Conservation (phyloP, 2,113 vertebrate species). For the Peromyscus californicus region DNA sequence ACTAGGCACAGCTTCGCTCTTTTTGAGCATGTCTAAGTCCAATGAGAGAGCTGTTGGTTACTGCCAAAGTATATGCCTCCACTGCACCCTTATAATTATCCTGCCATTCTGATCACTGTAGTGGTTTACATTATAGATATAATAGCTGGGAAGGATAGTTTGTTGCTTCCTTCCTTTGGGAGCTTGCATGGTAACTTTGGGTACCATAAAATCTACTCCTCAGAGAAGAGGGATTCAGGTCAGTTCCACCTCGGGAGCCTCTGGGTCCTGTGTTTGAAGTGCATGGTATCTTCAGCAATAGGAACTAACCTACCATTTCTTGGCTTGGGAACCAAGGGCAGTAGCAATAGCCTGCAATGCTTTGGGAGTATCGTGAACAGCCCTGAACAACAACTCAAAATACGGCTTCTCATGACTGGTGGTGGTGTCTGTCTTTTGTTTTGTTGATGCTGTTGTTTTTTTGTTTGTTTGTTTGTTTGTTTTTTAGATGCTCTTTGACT, state of each 20-base stretch:
- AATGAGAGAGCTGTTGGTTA: neutral
- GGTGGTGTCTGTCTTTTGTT: neutral
- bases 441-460: neutral
- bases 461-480: neutral
- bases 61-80: neutral
- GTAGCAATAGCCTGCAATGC: neutral
- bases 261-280: neutral
- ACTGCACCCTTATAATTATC: neutral
- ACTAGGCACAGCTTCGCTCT: neutral
- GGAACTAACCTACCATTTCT: neutral
- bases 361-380: neutral
- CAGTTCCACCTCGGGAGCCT: neutral
- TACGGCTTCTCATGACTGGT: neutral
- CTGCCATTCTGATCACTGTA: neutral
- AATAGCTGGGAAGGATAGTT: neutral
- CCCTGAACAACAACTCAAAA: neutral
- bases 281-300: neutral
- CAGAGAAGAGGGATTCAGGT: neutral
- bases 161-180: neutral
- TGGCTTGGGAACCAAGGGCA: neutral
- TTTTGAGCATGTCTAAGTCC: neutral
- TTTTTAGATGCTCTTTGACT: neutral
- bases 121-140: neutral
- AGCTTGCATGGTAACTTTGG: neutral
- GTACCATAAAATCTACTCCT: neutral